Evolutionary conservation across 2,888 invertebrate genomes (phyloP).

Genomic region (Agonopterix alstromeriana): DNA sequence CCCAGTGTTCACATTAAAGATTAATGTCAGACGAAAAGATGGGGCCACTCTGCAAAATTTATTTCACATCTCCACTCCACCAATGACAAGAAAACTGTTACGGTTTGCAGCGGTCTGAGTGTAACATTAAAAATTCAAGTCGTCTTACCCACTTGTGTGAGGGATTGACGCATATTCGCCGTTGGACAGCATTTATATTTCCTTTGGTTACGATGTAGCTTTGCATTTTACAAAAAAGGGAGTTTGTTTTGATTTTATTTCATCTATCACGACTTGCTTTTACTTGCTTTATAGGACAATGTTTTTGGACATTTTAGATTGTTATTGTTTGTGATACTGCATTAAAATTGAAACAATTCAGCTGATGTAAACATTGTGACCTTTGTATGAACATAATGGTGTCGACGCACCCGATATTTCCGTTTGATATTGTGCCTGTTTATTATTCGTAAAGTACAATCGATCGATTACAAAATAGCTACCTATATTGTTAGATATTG

Average conservation of each 20-base stretch:
- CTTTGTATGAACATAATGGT: constrained; percentile 59
- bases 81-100: constrained; percentile 78
- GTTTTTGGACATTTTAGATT: no score
- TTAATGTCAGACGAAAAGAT: constrained; percentile 75
- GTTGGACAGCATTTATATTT: constrained; percentile 76
- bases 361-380: constrained; percentile 40
- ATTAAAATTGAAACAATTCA: not conserved
- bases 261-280: not conserved
- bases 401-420: constrained; percentile 59
- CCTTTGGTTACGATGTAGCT: constrained; percentile 59
- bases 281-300: not conserved
- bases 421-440: constrained; percentile 54
- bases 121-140: constrained; percentile 75
- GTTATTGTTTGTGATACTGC: no score
- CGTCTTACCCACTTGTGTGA: constrained; percentile 77
- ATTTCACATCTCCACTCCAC: constrained; percentile 73
- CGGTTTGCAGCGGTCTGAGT: constrained; percentile 77
- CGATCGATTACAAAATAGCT: constrained; percentile 33
- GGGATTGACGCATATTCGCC: constrained; percentile 73
- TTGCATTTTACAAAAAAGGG: constrained; percentile 43
- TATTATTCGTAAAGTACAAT: constrained; percentile 44
- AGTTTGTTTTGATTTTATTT: constrained; percentile 28
- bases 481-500: constrained; percentile 13
- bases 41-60: constrained; percentile 77
- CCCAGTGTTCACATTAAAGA: constrained; percentile 68